These are phyloP conservation scores for Neoarius graeffei DNA, from an alignment of 2,113 vertebrate species.

Conservation along the genomic window DNA sequence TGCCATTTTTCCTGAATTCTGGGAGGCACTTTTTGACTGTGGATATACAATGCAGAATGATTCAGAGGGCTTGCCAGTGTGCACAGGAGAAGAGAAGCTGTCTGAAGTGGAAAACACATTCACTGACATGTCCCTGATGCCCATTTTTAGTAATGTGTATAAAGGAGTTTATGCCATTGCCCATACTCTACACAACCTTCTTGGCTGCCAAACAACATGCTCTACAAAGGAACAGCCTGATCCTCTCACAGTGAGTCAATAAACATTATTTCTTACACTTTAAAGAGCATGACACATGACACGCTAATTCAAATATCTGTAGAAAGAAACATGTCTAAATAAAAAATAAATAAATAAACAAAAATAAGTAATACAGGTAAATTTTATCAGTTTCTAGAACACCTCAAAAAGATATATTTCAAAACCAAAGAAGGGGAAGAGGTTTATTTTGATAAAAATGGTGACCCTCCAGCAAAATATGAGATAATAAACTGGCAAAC, in stretches of 20 bases:
- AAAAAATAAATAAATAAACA: no score
- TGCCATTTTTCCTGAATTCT: conserved; percentile 65
- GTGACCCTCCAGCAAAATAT: conserved; percentile 65
- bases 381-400: conserved; percentile 18
- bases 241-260: conserved; percentile 31
- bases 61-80: conserved; percentile 36
- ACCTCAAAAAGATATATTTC: conserved; percentile 58
- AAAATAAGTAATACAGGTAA: no score
- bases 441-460: conserved; percentile 26
- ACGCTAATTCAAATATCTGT: no score
- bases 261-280: neutral
- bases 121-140: conserved; percentile 72
- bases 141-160: conserved; percentile 71
- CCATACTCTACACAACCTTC: conserved; percentile 64
- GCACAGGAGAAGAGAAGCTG: conserved; percentile 67
- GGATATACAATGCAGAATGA: conserved; percentile 41
- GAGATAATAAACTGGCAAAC: conserved; percentile 72
- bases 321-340: no score
- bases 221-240: conserved; percentile 35
- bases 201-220: conserved; percentile 64
- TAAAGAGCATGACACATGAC: no score
- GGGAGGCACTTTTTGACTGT: conserved; percentile 67
- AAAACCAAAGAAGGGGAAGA: conserved; percentile 33
- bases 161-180: conserved; percentile 71
- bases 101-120: conserved; percentile 64